Evolutionary conservation across 2,888 invertebrate genomes (phyloP).

Genomic region (Aphelenchoides bicaudatus): DNA sequence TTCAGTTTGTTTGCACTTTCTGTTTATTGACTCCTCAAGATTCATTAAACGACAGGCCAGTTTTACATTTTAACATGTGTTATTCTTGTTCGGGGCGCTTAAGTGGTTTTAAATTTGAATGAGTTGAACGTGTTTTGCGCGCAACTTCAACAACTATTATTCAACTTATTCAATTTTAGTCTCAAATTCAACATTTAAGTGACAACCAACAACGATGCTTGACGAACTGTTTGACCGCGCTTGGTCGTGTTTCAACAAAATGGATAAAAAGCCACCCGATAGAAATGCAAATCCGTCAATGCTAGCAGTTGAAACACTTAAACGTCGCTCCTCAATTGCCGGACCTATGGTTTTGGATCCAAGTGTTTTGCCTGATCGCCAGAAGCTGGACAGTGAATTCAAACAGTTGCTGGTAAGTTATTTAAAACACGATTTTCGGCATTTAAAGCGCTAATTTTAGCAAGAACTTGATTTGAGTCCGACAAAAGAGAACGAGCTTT

Average conservation of each 20-base stretch:
- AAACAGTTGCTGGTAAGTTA: conserved; percentile 18
- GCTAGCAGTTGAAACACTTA: conserved; percentile 2
- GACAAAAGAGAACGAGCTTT: conserved; percentile 46
- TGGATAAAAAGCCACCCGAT: conserved; percentile 28
- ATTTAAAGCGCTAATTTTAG: conserved; percentile 8
- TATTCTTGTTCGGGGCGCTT: too few relatives aligned
- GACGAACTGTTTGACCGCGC: conserved; percentile 27
- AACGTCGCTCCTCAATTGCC: background rate
- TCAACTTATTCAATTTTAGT: too few relatives aligned
- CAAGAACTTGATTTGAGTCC: conserved; percentile 50
- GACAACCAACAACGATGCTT: conserved; percentile 17
- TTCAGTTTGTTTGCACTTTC: too few relatives aligned
- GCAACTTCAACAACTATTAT: too few relatives aligned
- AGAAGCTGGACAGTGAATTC: conserved; percentile 20
- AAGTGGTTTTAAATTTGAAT: too few relatives aligned
- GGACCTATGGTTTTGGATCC: conserved; percentile 17
- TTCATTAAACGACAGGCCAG: too few relatives aligned
- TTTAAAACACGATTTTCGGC: conserved; percentile 16
- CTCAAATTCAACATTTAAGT: too few relatives aligned
- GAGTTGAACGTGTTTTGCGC: too few relatives aligned
- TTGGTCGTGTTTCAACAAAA: conserved; percentile 28
- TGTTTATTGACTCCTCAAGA: too few relatives aligned
- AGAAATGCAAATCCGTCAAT: background rate
- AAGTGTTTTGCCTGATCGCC: conserved; percentile 6
- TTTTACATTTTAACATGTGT: too few relatives aligned